Conservation (phyloP, 1,140 invertebrate genomes). For the Diabrotica undecimpunctata region DNA sequence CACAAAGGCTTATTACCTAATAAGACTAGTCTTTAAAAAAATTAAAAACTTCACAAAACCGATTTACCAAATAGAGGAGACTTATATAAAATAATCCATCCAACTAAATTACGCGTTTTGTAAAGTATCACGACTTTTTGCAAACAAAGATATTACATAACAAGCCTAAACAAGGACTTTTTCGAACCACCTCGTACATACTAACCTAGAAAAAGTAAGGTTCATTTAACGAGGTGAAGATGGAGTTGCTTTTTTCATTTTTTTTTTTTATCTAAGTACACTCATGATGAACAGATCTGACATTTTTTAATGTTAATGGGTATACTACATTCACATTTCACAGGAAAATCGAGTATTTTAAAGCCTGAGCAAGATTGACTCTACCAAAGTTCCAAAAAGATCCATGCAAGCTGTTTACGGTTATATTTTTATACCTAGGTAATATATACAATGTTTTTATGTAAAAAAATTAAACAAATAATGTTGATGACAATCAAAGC, state of each 20-base stretch:
- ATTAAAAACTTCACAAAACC: no score
- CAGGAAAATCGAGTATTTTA: slow-evolving; percentile 11
- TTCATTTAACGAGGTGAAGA: slow-evolving; percentile 25
- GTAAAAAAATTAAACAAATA: no score
- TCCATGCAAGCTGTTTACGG: background rate
- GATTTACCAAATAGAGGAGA: no score
- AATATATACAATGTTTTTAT: no score
- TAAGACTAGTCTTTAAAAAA: no score
- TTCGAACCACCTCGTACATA: background rate
- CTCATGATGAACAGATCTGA: slow-evolving; percentile 37
- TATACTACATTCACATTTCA: slow-evolving; percentile 17
- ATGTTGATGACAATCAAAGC: no score
- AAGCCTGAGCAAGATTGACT: slow-evolving; percentile 5
- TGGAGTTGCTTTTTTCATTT: slow-evolving; percentile 15
- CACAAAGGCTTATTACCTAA: background rate
- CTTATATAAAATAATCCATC: no score
- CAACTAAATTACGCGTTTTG: no score
- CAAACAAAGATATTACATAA: background rate
- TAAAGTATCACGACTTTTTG: no score
- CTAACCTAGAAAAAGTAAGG: slow-evolving; percentile 21
- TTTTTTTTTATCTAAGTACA: slow-evolving; percentile 36
- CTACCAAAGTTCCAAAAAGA: background rate
- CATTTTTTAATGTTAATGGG: slow-evolving; percentile 22
- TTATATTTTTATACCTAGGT: no score
- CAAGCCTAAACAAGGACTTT: slow-evolving; percentile 12